Evolutionary conservation across 2,797 vertebrate species (phyloP), one percentile per base, ranked within the genome.

Genomic region (Acestrorhynchus altus): DNA sequence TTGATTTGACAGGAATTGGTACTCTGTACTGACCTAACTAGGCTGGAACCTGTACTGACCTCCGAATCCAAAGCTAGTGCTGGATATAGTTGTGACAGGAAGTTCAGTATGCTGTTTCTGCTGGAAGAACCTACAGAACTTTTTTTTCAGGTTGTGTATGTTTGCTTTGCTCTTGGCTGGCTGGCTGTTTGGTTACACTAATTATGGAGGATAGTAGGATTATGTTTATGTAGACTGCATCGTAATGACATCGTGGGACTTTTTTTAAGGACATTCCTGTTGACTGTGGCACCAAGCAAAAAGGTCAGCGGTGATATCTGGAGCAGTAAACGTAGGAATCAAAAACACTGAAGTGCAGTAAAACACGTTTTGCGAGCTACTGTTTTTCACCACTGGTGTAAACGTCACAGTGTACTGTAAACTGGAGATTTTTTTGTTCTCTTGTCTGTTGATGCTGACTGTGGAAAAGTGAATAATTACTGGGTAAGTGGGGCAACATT

Each of bases 401-500:
- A 56, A 20, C 28, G 18, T 31, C 26, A 28, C 20, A 64, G 10
- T 26, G 16, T 28, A 3, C 2, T 44, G 22, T 28, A 24, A 15
- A 18, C 16, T 10, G 35, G 40, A 11, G 39, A 20, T 42, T 44
- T 56, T 67, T 59, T 16, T n/a, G n/a, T 8, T 68, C 64, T 35
- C 15, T 18, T 6, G 15, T 22, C 18, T 24, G 46, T 18, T 13
- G 20, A 13, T 54, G 47, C 47, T 56, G 51, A 69, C 28, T 56
- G 16, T 47, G 49, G 61, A 13, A 15, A 12, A 13, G 31, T 68
- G 52, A 74, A 60, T 42, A 74, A 57, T 18, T 47, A 42, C 18
- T 12, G 4, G 47, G 64, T 51, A 68, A 44, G 44, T 54, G 44
- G 57, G 40, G 59, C 44, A 42, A 26, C 40, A 52, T 77, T 40